Evolutionary conservation across 2,797 vertebrate genomes (phyloP).

Genomic region (Spondyliosoma cantharus): DNA sequence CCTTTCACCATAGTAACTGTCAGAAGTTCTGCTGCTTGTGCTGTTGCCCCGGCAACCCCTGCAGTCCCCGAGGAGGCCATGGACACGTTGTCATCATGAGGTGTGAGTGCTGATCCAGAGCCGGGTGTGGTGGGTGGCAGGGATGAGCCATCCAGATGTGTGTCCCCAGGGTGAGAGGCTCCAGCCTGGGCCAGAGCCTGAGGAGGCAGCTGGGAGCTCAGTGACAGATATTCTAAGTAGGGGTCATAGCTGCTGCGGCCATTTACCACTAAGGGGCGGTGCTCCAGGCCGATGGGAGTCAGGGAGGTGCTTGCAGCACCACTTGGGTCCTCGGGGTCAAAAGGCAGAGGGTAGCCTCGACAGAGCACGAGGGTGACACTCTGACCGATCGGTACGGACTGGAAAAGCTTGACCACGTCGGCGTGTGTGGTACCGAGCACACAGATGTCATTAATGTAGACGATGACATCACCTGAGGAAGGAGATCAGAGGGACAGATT

Average conservation of each 20-base stretch:
- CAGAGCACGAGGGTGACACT: slow-evolving; percentile 98
- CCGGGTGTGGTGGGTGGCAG: slow-evolving; percentile 89
- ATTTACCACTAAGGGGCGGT: slow-evolving; percentile 93
- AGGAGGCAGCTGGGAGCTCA: slow-evolving; percentile 95
- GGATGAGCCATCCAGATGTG: slow-evolving; percentile 93
- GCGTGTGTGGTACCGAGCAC: slow-evolving; percentile 98
- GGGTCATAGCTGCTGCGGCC: slow-evolving; percentile 97
- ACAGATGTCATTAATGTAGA: slow-evolving; percentile 99
- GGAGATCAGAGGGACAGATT: slow-evolving; percentile 12
- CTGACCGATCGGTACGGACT: slow-evolving; percentile 98
- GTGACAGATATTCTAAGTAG: slow-evolving; percentile 98
- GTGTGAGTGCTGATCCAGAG: slow-evolving; percentile 75
- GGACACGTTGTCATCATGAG: slow-evolving; percentile 94
- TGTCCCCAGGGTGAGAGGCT: slow-evolving; percentile 92
- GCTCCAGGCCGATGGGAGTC: slow-evolving; percentile 94
- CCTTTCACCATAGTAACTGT: slow-evolving; percentile 99
- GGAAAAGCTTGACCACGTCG: slow-evolving; percentile 99
- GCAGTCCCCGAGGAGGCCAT: slow-evolving; percentile 96
- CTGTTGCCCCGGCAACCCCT: slow-evolving; percentile 85
- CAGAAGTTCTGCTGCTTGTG: slow-evolving; percentile 92
- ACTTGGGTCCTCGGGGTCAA: slow-evolving; percentile 95
- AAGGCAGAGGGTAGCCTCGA: slow-evolving; percentile 97
- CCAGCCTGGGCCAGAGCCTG: slow-evolving; percentile 88
- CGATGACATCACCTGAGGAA: slow-evolving; percentile 95
- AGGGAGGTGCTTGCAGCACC: slow-evolving; percentile 85